Conservation (phyloP, 2,888 invertebrate species). For the Diarsia dahlii region DNA sequence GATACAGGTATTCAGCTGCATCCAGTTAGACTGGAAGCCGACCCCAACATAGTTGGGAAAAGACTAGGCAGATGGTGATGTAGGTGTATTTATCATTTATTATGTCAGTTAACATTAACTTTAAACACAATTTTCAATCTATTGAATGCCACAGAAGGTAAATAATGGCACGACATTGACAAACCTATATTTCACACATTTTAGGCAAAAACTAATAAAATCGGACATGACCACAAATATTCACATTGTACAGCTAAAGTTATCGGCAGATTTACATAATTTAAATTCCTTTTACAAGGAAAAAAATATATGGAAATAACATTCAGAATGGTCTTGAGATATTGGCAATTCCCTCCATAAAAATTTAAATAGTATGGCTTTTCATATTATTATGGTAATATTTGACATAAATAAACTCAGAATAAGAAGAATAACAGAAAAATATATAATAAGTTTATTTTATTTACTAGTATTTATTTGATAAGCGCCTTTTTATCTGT, state of each 20-base stretch:
- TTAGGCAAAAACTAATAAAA: constrained; percentile 22
- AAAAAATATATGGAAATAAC: constrained; percentile 8
- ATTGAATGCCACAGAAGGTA: neutral
- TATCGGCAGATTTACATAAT: constrained; percentile 30
- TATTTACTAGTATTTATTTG: neutral
- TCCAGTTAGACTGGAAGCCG: no score
- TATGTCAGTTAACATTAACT: neutral
- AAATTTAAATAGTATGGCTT: neutral
- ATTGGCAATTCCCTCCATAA: constrained; percentile 29
- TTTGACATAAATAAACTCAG: constrained; percentile 26
- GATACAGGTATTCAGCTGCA: no score
- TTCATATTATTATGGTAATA: constrained; percentile 40
- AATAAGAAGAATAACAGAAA: neutral
- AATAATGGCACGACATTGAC: constrained; percentile 10
- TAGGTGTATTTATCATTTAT: neutral
- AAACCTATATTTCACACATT: constrained; percentile 11
- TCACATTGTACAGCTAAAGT: neutral
- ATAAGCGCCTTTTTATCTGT: constrained; percentile 12
- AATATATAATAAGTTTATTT: constrained; percentile 5
- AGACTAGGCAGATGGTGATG: no score
- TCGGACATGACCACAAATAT: constrained; percentile 10
- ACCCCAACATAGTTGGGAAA: no score
- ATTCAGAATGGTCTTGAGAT: neutral
- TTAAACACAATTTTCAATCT: neutral
- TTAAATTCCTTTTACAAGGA: constrained; percentile 5